Base-by-base conservation (phyloP, 2,888 invertebrate genomes). In the Trachelus iudaicus region DNA sequence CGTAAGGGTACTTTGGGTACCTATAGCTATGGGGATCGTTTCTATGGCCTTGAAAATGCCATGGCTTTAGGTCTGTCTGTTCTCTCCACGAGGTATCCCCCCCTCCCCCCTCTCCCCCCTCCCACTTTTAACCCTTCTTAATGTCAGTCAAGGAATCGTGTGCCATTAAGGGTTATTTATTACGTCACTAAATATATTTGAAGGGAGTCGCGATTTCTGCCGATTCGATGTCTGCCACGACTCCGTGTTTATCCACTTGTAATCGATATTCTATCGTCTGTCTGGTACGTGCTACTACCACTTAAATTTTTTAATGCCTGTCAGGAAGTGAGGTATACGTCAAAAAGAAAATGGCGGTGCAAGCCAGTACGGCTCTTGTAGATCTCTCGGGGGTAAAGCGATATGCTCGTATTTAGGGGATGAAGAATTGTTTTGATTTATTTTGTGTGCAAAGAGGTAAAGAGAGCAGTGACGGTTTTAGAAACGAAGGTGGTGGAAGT, bases 21-120 rank as follows among this genome's bases (percentile, higher is more conserved):
- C 9, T 9, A 56, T 56, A 9, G 56, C 56, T 9, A 23, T 56
- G 1, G 56, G 56, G 23, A 56, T 56, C 23, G 56, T 56, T 56
- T 56, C 56, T 23, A 56, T 56, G 56, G 23, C 56, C 56, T 23
- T 56, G 56, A 56, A 15, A 56, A 56, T 56, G 23, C 56, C 9
- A 56, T 23, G 56, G 56, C 56, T 56, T 56, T 23, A 9, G 56
- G 9, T 23, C 56, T 9, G 23, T 56, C 56, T 9, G 2, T 56
- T 56, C 2, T 56, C 23, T 56, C 23, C 56, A 56, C 6, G 23
- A 23, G 23, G 23, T 56, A 56, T 9, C 9, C 15, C 15, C 6
- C 9, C 0, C 4, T 0, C 23, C 15, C 9, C 15, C 15, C 6
- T 2, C 0, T 1, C 0, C 23, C 15, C 23, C 0, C 35, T 35